A percentile compares a stretch with the other conserved stretches of the same genome.
Conservation (phyloP, 2,797 vertebrate genomes). For the Chelidonichthys spinosus region DNA sequence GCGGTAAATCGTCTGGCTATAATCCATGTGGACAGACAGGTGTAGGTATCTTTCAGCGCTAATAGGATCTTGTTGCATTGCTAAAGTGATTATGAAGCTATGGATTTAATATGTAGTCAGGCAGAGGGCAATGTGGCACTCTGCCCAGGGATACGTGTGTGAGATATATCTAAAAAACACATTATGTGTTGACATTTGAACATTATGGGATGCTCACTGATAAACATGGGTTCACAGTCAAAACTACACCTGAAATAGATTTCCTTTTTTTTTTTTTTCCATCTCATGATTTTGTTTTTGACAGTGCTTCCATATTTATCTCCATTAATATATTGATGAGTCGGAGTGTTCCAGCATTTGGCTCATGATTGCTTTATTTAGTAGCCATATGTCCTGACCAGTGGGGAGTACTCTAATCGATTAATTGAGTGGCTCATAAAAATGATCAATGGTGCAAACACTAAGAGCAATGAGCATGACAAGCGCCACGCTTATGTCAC, state of each 20-base stretch:
- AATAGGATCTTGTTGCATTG: slow-evolving; percentile 81
- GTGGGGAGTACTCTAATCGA: slow-evolving; percentile 92
- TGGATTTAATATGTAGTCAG: slow-evolving; percentile 71
- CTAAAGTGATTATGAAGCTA: slow-evolving; percentile 77
- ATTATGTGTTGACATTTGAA: slow-evolving; percentile 31
- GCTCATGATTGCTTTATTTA: slow-evolving; percentile 90
- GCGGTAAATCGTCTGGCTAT: slow-evolving; percentile 82
- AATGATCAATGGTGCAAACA: slow-evolving; percentile 89
- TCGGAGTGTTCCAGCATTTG: slow-evolving; percentile 79
- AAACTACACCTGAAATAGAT: not conserved
- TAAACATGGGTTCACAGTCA: not conserved
- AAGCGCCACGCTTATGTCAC: slow-evolving; percentile 63
- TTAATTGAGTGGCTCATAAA: slow-evolving; percentile 91
- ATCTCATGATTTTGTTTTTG: slow-evolving; percentile 1
- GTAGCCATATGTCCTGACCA: slow-evolving; percentile 87
- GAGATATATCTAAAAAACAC: slow-evolving; percentile 21
- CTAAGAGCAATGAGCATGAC: slow-evolving; percentile 83
- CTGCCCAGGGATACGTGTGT: slow-evolving; percentile 9
- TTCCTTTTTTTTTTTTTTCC: not conserved
- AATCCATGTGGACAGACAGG: slow-evolving; percentile 87
- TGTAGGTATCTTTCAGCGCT: slow-evolving; percentile 77
- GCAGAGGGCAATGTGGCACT: slow-evolving; percentile 52
- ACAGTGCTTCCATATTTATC: slow-evolving; percentile 26
- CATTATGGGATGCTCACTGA: slow-evolving; percentile 10
- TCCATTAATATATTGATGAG: slow-evolving; percentile 78